Percentiles rank a stretch among this genome's conserved stretches.
Conservation (phyloP, 2,797 vertebrate species). For the Crax fasciolata region DNA sequence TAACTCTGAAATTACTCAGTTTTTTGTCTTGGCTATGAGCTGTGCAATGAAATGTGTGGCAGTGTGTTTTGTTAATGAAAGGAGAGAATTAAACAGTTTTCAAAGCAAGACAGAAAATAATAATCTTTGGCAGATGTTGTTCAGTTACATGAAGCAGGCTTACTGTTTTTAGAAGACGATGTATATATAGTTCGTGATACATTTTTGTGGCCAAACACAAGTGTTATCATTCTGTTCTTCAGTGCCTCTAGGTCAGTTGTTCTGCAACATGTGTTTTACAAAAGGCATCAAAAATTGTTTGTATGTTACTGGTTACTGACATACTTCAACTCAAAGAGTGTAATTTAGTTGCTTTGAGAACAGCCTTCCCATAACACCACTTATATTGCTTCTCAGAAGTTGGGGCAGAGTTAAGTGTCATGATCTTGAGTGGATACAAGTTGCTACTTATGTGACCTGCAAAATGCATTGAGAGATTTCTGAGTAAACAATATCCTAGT, state of each 20-base stretch:
- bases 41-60: background rate
- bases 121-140: background rate
- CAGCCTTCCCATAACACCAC: background rate
- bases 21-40: background rate
- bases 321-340: background rate
- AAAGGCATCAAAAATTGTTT: background rate
- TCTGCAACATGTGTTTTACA: background rate
- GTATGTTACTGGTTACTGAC: background rate
- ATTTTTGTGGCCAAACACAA: background rate
- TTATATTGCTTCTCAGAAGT: background rate
- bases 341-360: background rate
- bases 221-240: background rate
- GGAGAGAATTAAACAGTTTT: background rate
- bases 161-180: background rate
- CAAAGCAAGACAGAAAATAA: background rate
- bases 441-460: background rate
- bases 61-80: background rate
- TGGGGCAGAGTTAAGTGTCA: background rate
- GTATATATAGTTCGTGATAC: background rate
- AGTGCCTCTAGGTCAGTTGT: background rate
- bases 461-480: background rate
- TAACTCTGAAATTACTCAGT: background rate
- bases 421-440: background rate
- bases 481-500: background rate
- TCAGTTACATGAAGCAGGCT: background rate